Conservation (phyloP, 2,797 vertebrate species). For the Halcyon chelicuti region DNA sequence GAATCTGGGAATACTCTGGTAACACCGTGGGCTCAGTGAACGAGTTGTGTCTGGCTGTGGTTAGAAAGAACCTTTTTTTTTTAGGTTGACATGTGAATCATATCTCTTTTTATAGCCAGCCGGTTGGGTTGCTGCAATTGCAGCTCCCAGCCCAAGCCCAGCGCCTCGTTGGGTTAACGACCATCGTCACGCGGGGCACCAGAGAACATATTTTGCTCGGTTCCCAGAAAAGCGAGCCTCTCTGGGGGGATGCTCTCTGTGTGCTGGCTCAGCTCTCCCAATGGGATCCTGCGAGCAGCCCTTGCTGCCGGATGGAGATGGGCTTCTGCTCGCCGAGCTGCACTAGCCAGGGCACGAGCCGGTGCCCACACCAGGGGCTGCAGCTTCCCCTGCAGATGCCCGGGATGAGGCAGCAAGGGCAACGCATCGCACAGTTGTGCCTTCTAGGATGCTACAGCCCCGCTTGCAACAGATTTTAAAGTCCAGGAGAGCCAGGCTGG, state of each 20-base stretch:
- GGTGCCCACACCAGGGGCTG: neutral
- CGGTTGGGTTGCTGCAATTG: neutral
- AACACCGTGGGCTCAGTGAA: neutral
- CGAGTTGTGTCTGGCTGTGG: neutral
- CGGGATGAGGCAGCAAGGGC: neutral
- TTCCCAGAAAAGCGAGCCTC: neutral
- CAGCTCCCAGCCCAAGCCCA: neutral
- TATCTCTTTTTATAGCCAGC: neutral
- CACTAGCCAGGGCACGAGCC: neutral
- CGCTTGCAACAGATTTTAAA: too few species aligned
- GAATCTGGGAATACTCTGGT: neutral
- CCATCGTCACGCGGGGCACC: neutral
- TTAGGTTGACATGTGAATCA: neutral
- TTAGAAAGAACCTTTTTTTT: neutral
- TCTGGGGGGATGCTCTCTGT: neutral
- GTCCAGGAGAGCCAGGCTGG: too few species aligned
- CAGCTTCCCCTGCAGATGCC: neutral
- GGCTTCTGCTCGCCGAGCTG: neutral
- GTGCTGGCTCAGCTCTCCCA: neutral
- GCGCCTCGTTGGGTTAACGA: neutral
- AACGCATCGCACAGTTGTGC: fast-evolving
- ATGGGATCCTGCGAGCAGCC: neutral
- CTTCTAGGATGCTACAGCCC: neutral
- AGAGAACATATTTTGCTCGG: neutral
- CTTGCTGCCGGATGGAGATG: neutral